Evolutionary conservation across 2,888 invertebrate species (phyloP).

Genomic region (Euplexia lucipara): DNA sequence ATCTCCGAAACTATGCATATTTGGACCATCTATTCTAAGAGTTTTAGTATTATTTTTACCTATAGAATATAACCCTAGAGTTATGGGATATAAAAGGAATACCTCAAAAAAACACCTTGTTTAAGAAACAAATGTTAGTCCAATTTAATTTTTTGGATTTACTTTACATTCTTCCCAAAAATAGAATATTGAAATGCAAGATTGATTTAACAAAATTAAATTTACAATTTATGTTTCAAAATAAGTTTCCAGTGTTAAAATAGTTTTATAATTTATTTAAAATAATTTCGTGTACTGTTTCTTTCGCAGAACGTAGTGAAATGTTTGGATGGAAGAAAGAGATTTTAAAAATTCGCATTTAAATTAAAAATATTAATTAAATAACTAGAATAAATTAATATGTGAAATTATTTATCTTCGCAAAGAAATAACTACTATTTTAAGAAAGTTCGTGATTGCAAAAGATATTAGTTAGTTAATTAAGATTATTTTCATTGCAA

Average conservation of each 20-base stretch:
- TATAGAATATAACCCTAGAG: too few relatives aligned
- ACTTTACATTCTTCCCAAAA: too few relatives aligned
- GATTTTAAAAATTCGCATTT: constrained; percentile 22
- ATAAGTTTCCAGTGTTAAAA: neutral
- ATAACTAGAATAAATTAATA: neutral
- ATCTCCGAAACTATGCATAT: too few relatives aligned
- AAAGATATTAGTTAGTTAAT: neutral
- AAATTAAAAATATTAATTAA: neutral
- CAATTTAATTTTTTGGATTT: too few relatives aligned
- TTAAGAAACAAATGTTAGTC: too few relatives aligned
- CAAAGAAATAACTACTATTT: neutral
- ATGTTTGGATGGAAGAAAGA: constrained; percentile 16
- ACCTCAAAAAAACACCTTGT: too few relatives aligned
- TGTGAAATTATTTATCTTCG: neutral
- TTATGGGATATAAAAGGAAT: too few relatives aligned
- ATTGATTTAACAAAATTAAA: neutral
- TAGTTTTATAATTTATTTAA: neutral
- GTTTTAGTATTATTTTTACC: too few relatives aligned
- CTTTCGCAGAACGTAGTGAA: neutral
- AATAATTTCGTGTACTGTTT: constrained; percentile 1
- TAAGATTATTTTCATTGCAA: neutral
- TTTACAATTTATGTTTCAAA: constrained; percentile 7
- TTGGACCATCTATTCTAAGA: too few relatives aligned
- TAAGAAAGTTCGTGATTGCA: neutral
- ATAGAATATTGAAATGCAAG: too few relatives aligned